Evolutionary conservation across 2,797 vertebrate genomes (phyloP).

Genomic region (Lacerta bilineata): DNA sequence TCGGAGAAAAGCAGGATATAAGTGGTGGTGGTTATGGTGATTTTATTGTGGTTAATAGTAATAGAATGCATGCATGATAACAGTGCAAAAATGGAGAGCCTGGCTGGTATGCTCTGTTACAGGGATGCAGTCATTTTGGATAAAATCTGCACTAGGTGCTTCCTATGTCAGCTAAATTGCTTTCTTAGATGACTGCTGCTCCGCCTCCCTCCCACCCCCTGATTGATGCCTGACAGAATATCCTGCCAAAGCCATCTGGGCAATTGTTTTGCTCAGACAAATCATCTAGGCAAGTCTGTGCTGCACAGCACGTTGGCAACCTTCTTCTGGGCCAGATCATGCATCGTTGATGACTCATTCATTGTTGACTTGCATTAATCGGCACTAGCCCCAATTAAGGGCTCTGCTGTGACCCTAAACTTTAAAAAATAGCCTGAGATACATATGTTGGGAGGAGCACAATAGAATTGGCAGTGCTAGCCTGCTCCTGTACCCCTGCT

Average conservation of each 20-base stretch:
- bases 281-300: slow-evolving; percentile 17
- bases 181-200: neutral
- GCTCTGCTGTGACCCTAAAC: neutral
- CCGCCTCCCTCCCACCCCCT: neutral
- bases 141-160: neutral
- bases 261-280: neutral
- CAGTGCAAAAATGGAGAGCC: neutral
- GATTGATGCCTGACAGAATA: slow-evolving; percentile 5
- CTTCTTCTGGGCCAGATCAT: neutral
- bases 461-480: neutral
- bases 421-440: neutral
- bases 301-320: neutral
- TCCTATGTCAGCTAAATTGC: neutral
- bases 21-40: neutral
- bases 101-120: neutral
- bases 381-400: neutral
- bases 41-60: neutral
- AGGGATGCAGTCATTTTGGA: neutral
- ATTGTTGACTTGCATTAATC: neutral
- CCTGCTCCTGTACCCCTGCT: neutral
- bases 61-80: neutral
- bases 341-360: slow-evolving; percentile 8
- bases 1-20: neutral
- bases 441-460: neutral
- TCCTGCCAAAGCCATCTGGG: neutral